Conservation (phyloP, 1,140 invertebrate genomes). For the Acromyrmex heyeri region DNA sequence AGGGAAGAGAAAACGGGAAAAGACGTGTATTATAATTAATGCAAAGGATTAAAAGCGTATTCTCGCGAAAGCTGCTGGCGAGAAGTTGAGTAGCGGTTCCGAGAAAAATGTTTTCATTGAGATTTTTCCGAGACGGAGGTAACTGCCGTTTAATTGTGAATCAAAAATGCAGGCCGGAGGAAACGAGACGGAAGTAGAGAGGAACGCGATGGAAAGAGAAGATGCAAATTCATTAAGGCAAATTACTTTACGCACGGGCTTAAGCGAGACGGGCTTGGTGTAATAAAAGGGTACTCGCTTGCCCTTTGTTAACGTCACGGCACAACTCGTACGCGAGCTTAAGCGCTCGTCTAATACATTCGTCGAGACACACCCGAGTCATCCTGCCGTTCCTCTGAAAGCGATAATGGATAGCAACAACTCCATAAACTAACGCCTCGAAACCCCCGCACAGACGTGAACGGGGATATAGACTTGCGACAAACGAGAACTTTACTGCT, state of each 20-base stretch:
- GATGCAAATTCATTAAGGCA: constrained; percentile 76
- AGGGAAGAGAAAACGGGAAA: background rate
- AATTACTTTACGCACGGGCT: constrained; percentile 74
- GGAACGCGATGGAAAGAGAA: constrained; percentile 52
- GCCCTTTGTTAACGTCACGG: constrained; percentile 79
- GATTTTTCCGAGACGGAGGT: constrained; percentile 37
- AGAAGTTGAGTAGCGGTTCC: constrained; percentile 33
- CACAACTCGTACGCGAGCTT: constrained; percentile 72
- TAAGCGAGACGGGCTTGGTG: constrained; percentile 69
- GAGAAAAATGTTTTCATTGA: constrained; percentile 50
- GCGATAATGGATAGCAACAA: constrained; percentile 82
- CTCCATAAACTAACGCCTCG: constrained; percentile 77
- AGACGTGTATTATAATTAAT: constrained; percentile 26
- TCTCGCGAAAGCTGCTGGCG: constrained; percentile 20
- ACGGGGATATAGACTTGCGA: constrained; percentile 26
- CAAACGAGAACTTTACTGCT: constrained; percentile 34
- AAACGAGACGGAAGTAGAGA: constrained; percentile 18
- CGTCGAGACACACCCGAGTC: constrained; percentile 60
- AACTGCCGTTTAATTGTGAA: constrained; percentile 55
- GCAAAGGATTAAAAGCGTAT: constrained; percentile 41
- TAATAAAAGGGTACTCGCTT: constrained; percentile 77
- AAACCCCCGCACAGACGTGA: background rate
- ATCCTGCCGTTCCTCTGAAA: constrained; percentile 61
- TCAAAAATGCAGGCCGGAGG: constrained; percentile 53
- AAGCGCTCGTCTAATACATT: constrained; percentile 78